A percentile compares a stretch with the other conserved stretches of the same genome.
phyloP scores from a whole-genome alignment of 2,888 invertebrate genomes.

The Dasypogon diadema region DNA sequence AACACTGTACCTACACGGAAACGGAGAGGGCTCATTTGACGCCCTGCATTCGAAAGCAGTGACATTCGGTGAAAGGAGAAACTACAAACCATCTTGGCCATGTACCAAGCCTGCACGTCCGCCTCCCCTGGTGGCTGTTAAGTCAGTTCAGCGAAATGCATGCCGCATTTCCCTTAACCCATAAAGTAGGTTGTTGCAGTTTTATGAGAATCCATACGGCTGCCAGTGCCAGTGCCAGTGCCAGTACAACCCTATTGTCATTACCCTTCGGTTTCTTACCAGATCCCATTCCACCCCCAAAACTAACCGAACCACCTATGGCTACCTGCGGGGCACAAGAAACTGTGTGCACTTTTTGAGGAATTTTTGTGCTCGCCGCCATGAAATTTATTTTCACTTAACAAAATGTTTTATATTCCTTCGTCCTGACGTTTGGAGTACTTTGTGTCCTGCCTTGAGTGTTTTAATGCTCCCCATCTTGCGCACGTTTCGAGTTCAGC shows the following conservation, averaged over 20 bases:
- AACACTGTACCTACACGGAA: constrained; percentile 9
- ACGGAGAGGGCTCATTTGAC: constrained; percentile 18
- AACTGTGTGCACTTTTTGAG: constrained; percentile 45
- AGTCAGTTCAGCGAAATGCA: constrained; percentile 44
- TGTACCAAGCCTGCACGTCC: not conserved
- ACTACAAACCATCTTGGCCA: constrained; percentile 4
- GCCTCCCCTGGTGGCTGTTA: constrained; percentile 23
- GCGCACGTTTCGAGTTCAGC: constrained; percentile 36
- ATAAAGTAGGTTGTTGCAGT: constrained; percentile 45
- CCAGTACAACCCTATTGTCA: constrained; percentile 10
- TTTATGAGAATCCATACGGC: constrained; percentile 42
- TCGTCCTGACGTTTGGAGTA: constrained; percentile 37
- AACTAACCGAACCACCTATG: not conserved
- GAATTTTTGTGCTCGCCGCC: constrained; percentile 39
- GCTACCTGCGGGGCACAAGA: constrained; percentile 32
- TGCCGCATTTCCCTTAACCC: constrained; percentile 33
- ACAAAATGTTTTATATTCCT: constrained; percentile 59
- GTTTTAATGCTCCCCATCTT: constrained; percentile 48
- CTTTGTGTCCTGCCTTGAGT: constrained; percentile 50
- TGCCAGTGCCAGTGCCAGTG: not conserved
- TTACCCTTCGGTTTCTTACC: constrained; percentile 13
- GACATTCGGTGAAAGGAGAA: constrained; percentile 31
- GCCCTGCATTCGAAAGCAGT: constrained; percentile 47
- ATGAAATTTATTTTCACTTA: constrained; percentile 60
- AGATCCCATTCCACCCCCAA: not conserved